A percentile compares a stretch with the other conserved stretches of the same genome.
phyloP scores from a whole-genome alignment of 2,113 vertebrate genomes.

The Polypterus bichir region DNA sequence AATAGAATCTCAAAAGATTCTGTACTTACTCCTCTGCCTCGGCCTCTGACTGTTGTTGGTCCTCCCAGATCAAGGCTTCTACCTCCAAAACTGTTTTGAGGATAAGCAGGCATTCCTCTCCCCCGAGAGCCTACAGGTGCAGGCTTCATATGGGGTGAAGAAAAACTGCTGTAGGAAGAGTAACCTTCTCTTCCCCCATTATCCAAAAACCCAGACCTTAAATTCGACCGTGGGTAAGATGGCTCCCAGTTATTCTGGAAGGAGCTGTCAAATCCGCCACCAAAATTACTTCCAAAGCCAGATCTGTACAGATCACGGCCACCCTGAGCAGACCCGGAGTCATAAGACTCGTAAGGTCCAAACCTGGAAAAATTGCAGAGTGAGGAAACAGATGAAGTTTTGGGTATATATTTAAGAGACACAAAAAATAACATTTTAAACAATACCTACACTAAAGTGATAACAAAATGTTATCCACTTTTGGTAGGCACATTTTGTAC shows the following conservation, averaged over 20 bases:
- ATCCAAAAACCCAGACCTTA: constrained; percentile 79
- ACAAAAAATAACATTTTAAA: constrained; percentile 5
- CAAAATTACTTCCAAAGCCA: constrained; percentile 76
- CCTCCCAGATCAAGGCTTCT: constrained; percentile 78
- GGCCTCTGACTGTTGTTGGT: constrained; percentile 72
- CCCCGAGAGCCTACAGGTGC: constrained; percentile 78
- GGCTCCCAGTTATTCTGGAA: constrained; percentile 71
- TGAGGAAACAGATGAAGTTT: constrained; percentile 39
- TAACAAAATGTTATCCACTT: background rate
- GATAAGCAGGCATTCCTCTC: constrained; percentile 74
- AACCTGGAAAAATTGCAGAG: constrained; percentile 80
- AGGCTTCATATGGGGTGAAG: constrained; percentile 71
- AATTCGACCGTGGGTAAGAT: constrained; percentile 69
- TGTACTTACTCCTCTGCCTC: constrained; percentile 81
- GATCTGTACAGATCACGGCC: constrained; percentile 77
- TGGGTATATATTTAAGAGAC: constrained; percentile 8
- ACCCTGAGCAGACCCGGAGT: constrained; percentile 73
- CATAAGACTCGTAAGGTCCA: constrained; percentile 78
- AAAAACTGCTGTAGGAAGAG: constrained; percentile 76
- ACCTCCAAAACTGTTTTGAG: constrained; percentile 70
- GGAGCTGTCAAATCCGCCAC: constrained; percentile 71
- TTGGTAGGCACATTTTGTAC: background rate
- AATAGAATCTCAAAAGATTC: constrained; percentile 82
- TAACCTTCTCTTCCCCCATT: constrained; percentile 73
- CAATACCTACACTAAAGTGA: constrained; percentile 5